Conservation (phyloP, 2,797 vertebrate genomes). For the Staurois parvus region DNA sequence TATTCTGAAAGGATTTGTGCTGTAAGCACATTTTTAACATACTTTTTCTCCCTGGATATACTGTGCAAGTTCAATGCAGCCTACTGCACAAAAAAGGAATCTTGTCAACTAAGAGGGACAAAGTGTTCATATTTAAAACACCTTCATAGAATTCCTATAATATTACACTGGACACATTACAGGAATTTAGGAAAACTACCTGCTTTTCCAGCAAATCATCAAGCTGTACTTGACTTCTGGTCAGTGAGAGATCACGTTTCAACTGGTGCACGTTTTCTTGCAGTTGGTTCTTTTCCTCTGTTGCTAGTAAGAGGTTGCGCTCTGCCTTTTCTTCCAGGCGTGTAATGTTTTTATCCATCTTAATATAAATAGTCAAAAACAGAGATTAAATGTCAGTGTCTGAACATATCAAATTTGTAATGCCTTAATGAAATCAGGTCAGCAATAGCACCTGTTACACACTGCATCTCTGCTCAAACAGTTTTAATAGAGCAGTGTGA, state of each 20-base stretch:
- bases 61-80: neutral
- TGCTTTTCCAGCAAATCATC: slow-evolving; percentile 78
- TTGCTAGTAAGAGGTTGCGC: slow-evolving; percentile 72
- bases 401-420: no score
- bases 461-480: no score
- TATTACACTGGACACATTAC: no score
- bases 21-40: neutral
- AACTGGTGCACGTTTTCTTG: slow-evolving; percentile 71
- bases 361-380: neutral
- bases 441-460: no score
- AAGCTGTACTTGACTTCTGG: slow-evolving; percentile 73
- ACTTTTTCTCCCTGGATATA: neutral
- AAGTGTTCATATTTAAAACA: neutral
- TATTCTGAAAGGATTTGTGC: neutral
- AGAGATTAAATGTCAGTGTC: neutral
- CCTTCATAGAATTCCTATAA: no score
- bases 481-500: no score
- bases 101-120: neutral
- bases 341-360: slow-evolving; percentile 79
- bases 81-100: neutral
- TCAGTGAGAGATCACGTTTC: slow-evolving; percentile 72
- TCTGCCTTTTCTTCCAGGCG: slow-evolving; percentile 80
- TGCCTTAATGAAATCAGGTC: no score
- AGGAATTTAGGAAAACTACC: slow-evolving; percentile 69
- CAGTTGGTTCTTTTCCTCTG: slow-evolving; percentile 76